These are phyloP conservation scores for Opisthocomus hoazin DNA, from an alignment of 2,113 vertebrate genomes.

Conservation along the genomic window DNA sequence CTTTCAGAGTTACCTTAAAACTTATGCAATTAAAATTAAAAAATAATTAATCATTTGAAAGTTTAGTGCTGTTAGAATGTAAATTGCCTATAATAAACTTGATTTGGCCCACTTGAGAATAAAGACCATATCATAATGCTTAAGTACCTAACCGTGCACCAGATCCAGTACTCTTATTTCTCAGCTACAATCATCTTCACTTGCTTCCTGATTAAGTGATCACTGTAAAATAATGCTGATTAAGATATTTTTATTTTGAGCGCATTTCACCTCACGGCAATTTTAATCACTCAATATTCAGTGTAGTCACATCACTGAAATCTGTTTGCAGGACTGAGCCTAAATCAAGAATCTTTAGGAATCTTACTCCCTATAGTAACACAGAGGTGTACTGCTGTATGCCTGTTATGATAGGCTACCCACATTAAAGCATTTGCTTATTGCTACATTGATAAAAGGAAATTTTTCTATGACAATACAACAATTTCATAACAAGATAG, in stretches of 20 bases:
- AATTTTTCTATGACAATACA: neutral
- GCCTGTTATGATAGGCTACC: neutral
- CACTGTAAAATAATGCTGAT: slow-evolving; percentile 19
- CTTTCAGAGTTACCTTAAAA: neutral
- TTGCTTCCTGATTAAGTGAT: slow-evolving; percentile 32
- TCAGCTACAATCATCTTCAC: neutral
- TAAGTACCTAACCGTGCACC: neutral
- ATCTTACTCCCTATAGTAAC: neutral
- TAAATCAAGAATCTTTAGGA: neutral
- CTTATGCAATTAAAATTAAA: neutral
- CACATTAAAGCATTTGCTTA: neutral
- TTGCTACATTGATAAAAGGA: neutral
- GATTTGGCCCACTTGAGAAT: slow-evolving; percentile 27
- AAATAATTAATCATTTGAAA: neutral
- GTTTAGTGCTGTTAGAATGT: neutral
- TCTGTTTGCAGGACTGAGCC: neutral
- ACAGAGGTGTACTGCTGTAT: neutral
- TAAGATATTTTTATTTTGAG: slow-evolving; percentile 28
- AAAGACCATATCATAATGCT: neutral
- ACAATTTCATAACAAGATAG: neutral
- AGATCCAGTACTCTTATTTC: neutral
- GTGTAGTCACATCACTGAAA: neutral
- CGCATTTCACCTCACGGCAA: neutral
- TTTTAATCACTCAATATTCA: neutral
- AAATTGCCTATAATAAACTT: slow-evolving; percentile 23